Percentiles rank a stretch among this genome's conserved stretches.
phyloP scores from a whole-genome alignment of 2,113 vertebrate genomes.

The Hemiprocne comata region DNA sequence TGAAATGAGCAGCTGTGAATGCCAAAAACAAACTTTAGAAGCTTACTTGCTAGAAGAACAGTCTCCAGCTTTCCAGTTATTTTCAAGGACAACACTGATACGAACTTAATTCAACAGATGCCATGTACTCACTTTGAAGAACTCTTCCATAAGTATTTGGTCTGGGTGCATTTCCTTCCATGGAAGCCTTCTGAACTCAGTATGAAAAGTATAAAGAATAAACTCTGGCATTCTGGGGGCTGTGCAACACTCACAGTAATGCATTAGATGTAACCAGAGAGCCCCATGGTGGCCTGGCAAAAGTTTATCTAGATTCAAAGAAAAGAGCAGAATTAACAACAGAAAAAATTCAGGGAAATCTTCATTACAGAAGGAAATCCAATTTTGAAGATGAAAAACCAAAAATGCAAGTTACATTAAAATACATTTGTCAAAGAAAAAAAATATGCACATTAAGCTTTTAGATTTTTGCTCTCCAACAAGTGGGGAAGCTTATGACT shows the following conservation, averaged over 20 bases:
- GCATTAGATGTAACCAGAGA: conserved; percentile 89
- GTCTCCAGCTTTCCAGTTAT: background rate
- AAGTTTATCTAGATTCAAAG: conserved; percentile 82
- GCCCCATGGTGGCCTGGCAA: conserved; percentile 86
- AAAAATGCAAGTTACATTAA: background rate
- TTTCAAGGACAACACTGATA: background rate
- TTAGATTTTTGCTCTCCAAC: background rate
- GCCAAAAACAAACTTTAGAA: background rate
- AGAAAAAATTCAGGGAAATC: background rate
- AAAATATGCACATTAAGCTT: background rate
- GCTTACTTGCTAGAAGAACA: background rate
- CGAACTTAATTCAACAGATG: background rate
- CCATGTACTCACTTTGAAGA: conserved; percentile 86
- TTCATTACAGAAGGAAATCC: background rate
- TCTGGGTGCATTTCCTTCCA: conserved; percentile 93
- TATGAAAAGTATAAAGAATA: conserved; percentile 91
- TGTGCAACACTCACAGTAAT: conserved; percentile 91
- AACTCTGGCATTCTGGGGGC: conserved; percentile 91
- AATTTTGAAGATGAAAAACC: background rate
- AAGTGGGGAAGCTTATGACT: background rate
- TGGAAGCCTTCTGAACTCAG: conserved; percentile 82
- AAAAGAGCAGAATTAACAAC: background rate
- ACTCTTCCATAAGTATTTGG: conserved; percentile 91
- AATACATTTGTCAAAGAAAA: background rate
- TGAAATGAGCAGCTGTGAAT: background rate